Conservation (phyloP, 53 echinoderm and acorn worm genomes). For the Actinopyga echinites region DNA sequence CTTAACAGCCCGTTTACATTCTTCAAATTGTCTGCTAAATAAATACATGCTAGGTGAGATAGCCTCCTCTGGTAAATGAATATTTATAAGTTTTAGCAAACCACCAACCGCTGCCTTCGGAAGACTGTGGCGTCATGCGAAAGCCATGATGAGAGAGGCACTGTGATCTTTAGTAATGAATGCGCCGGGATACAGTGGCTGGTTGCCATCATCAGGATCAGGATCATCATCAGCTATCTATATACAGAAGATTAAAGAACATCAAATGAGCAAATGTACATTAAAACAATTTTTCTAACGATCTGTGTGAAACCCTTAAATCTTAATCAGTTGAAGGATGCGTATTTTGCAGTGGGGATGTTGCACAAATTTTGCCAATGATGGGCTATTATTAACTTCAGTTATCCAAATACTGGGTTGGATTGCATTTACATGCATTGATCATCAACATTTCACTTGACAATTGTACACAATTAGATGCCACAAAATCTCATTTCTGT, state of each 20-base stretch:
- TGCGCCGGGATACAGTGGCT: background rate
- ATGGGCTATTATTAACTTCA: too few relatives aligned
- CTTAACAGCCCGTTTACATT: background rate
- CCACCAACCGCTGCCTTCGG: background rate
- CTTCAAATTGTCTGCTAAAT: constrained; percentile 3
- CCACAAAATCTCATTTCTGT: too few relatives aligned
- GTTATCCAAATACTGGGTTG: too few relatives aligned
- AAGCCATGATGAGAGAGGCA: constrained; percentile 27
- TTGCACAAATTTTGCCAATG: too few relatives aligned
- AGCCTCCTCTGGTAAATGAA: constrained; percentile 16
- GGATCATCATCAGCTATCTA: background rate
- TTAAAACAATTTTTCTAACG: background rate
- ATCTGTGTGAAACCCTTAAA: background rate
- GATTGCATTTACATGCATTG: too few relatives aligned
- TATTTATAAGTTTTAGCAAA: background rate
- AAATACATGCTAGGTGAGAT: background rate
- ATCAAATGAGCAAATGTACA: background rate
- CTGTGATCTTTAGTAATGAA: background rate
- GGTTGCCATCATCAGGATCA: background rate
- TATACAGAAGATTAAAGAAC: background rate
- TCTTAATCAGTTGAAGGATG: background rate
- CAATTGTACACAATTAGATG: too few relatives aligned
- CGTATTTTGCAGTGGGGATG: too few relatives aligned
- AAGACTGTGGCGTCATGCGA: constrained; percentile 7
- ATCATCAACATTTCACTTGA: too few relatives aligned